Evolutionary conservation across 2,797 vertebrate species (phyloP).

Genomic region (Buceros bicornis): DNA sequence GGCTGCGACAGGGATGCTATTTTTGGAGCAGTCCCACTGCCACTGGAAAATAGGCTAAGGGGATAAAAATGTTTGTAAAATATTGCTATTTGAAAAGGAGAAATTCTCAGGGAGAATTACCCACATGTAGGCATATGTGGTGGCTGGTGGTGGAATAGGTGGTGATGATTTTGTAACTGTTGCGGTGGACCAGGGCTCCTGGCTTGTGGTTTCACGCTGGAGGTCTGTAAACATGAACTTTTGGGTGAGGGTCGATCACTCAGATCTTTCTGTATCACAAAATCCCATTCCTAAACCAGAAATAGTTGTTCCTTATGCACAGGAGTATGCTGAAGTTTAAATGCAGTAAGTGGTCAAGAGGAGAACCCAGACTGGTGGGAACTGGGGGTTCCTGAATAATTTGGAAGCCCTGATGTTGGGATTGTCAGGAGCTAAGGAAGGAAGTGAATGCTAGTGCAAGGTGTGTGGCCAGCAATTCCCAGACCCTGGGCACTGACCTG

Average conservation of each 20-base stretch:
- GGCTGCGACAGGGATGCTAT: not conserved
- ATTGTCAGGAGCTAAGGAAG: not conserved
- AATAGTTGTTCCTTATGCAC: not conserved
- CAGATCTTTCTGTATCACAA: not conserved
- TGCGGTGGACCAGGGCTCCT: not conserved
- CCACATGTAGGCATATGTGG: accelerated
- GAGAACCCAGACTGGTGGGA: not conserved
- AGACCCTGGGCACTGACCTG: accelerated
- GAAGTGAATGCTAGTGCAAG: not conserved
- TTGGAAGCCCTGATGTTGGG: not conserved
- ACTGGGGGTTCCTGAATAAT: accelerated
- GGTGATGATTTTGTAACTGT: not conserved
- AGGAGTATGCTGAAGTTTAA: not conserved
- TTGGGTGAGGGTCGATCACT: not conserved
- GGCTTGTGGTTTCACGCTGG: not conserved
- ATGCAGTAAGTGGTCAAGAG: not conserved
- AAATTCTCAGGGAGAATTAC: not conserved
- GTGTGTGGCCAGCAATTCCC: not conserved
- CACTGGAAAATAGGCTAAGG: conserved; percentile 8
- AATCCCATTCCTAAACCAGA: not conserved
- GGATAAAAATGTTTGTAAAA: not conserved
- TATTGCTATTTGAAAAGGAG: not conserved
- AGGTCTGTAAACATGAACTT: accelerated
- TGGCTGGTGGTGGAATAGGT: not conserved
- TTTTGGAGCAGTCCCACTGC: not conserved